Conservation (phyloP, 2,113 vertebrate genomes). For the Cyprinodon tularosa region DNA sequence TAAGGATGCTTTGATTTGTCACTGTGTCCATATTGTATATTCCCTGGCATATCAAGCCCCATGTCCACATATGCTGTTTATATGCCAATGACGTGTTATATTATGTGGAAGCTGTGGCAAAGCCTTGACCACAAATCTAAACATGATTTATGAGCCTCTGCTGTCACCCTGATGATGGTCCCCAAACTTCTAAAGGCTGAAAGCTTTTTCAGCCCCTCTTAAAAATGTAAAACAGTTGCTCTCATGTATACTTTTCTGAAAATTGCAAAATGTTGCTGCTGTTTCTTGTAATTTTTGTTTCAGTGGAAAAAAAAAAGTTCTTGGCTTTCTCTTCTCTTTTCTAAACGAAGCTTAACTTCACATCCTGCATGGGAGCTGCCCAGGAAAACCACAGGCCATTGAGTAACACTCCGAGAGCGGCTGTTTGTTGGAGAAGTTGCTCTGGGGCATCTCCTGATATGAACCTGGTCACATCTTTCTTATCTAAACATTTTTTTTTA, state of each 20-base stretch:
- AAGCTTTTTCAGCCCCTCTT: background rate
- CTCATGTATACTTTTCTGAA: slow-evolving; percentile 9
- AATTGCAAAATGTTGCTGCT: slow-evolving; percentile 18
- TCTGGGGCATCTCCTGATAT: slow-evolving; percentile 11
- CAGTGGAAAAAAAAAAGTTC: slow-evolving; percentile 22
- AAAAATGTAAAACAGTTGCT: background rate
- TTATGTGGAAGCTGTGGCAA: slow-evolving; percentile 19
- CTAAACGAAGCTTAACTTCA: slow-evolving; percentile 6
- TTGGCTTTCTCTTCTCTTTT: slow-evolving; percentile 14
- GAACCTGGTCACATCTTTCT: slow-evolving; percentile 20
- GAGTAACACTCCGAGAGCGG: slow-evolving; percentile 31
- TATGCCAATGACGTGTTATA: slow-evolving; percentile 23
- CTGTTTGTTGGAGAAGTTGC: slow-evolving; percentile 31
- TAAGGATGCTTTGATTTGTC: slow-evolving; percentile 27
- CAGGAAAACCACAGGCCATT: slow-evolving; percentile 30
- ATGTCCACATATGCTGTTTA: slow-evolving; percentile 19
- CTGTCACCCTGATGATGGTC: background rate
- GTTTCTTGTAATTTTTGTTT: slow-evolving; percentile 31
- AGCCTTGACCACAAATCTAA: slow-evolving; percentile 7
- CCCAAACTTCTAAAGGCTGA: no score
- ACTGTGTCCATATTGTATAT: slow-evolving; percentile 22
- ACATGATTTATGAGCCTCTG: slow-evolving; percentile 17
- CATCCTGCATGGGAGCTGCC: slow-evolving; percentile 36
- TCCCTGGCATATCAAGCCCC: slow-evolving; percentile 27
- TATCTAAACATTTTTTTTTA: background rate